Percentiles rank a stretch among this genome's conserved stretches.
Evolutionary conservation across 92 coral and sea anemone genomes (phyloP).

Genomic region (Siderastrea siderea): DNA sequence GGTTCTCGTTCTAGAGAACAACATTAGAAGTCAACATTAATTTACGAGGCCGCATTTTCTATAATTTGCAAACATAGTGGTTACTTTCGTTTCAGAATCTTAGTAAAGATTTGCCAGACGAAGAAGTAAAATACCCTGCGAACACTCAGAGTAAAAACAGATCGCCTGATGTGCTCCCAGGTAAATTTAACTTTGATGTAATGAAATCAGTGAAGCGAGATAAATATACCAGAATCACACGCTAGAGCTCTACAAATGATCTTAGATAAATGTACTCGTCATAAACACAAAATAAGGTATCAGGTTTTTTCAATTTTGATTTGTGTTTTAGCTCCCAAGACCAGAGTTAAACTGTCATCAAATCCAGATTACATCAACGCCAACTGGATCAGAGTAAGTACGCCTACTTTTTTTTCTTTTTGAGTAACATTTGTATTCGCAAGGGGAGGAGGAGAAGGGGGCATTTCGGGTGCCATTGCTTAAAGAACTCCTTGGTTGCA

Average conservation of each 20-base stretch:
- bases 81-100: constrained; percentile 67
- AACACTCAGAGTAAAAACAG: constrained; percentile 89
- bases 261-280: too few relatives aligned
- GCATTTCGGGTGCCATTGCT: too few relatives aligned
- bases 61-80: too few relatives aligned
- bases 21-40: background rate
- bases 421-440: background rate
- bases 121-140: constrained; percentile 71
- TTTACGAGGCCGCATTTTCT: too few relatives aligned
- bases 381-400: constrained; percentile 83
- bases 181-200: constrained; percentile 49
- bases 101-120: constrained; percentile 83
- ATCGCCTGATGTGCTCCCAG: constrained; percentile 88
- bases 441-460: background rate
- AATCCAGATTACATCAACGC: constrained; percentile 96
- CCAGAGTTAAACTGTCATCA: constrained; percentile 82
- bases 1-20: background rate
- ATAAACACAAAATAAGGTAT: too few relatives aligned
- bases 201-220: too few relatives aligned
- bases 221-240: too few relatives aligned
- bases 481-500: too few relatives aligned
- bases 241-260: too few relatives aligned
- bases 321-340: constrained; percentile 79
- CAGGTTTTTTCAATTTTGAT: background rate
- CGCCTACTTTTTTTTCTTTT: background rate